phyloP scores from a whole-genome alignment of 2,797 vertebrate genomes.

The Pseudochaenichthys georgianus region DNA sequence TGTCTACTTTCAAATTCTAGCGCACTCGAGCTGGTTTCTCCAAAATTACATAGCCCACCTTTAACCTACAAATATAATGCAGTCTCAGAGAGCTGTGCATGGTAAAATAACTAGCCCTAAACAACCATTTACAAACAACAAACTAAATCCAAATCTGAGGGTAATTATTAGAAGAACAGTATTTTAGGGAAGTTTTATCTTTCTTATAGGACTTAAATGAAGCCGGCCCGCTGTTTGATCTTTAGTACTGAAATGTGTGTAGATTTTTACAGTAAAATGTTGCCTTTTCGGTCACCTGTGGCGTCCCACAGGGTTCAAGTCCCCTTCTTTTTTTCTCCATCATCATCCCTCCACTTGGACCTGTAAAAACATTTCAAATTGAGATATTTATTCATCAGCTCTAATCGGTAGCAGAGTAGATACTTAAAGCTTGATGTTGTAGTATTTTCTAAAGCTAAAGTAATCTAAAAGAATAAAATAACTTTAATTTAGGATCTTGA shows the following conservation, averaged over 20 bases:
- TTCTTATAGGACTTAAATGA: conserved; percentile 7
- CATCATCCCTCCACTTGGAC: not conserved
- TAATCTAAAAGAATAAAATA: not conserved
- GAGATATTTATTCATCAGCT: not conserved
- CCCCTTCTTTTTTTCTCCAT: not conserved
- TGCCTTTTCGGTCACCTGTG: not conserved
- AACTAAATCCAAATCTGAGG: not conserved
- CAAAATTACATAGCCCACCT: too few species aligned
- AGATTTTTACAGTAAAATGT: not conserved
- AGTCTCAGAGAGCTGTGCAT: too few species aligned
- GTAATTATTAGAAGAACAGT: conserved; percentile 1
- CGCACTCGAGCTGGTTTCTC: too few species aligned
- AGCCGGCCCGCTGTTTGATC: conserved; percentile 7
- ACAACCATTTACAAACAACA: not conserved
- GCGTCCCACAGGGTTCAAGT: conserved; percentile 29
- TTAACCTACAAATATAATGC: too few species aligned
- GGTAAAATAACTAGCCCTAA: too few species aligned
- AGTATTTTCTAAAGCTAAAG: conserved; percentile 8
- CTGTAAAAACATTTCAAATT: not conserved
- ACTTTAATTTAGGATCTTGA: conserved; percentile 10
- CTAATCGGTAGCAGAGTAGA: not conserved
- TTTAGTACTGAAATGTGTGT: conserved; percentile 10
- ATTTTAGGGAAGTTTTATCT: conserved; percentile 1
- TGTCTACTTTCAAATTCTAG: too few species aligned
- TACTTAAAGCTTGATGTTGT: not conserved